Base-by-base conservation (phyloP, 2,888 invertebrate species). In the Himalopsyche anomala region DNA sequence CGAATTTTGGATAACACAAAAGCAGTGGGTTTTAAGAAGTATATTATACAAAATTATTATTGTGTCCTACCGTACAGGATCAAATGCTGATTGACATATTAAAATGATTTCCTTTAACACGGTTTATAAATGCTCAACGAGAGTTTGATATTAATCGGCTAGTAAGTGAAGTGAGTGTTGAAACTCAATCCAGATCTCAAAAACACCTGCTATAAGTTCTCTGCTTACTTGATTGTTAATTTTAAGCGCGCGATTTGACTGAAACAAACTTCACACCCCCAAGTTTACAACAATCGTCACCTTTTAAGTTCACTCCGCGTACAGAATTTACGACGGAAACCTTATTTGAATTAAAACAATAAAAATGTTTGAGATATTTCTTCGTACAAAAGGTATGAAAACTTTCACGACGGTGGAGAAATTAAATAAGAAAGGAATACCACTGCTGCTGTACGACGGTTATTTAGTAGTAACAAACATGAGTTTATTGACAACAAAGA, bases 281-380 rank as follows among this genome's bases (percentile, higher is more conserved):
- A 62, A 62, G 19, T 15, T 62, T 62, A 62, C 28, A 62, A 62
- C 62, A 62, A 62, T 62, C 62, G 62, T 62, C 62, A 62, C 19
- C 62, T 62, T 62, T 62, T 8, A 62, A 62, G 62, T 62, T 62
- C 19, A n/a, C 62, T 62, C 15, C 62, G 19, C n/a, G 62, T 19
- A 28, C 28, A 19, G 62, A 62, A 62, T 62, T 62, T 62, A 62
- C 62, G 62, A 62, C 62, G 8, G 62, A n/a, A 28, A 62, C 62
- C n/a, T 62, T 62, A 62, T 62, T 62, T 62, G 62, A 62, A 62
- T 62, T 62, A 19, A 62, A 62, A 62, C 62, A 62, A 28, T 62
- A 62, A 62, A 62, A 62, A 62, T 62, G 62, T 62, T 62, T 62
- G 62, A 62, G 62, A 62, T 62, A 62, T 62, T 62, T 62, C 62